Evolutionary conservation across 1,140 invertebrate genomes (phyloP), one percentile per base, ranked within the genome.

Genomic region (Drosophila pandora): DNA sequence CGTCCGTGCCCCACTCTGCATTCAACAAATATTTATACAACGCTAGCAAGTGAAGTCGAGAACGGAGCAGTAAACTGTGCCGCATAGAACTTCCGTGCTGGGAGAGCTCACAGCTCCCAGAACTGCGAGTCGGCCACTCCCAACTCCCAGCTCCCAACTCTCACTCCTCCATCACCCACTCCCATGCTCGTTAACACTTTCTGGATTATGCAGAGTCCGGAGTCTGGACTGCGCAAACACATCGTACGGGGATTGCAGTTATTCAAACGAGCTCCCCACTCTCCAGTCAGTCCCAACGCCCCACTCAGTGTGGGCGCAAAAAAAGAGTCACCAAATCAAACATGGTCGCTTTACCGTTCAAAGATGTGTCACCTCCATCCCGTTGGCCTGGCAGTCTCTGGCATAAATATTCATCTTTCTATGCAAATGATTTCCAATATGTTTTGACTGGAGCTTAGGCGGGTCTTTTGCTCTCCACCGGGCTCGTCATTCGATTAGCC

Each of bases 1-100:
- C 13, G 3, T 62, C 43, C 28, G 21, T 37, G 10, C 3, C 9
- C 9, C 48, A n/a, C 3, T 39, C 39, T 21, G 62, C 48, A 53
- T 54, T 43, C 49, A 30, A 76, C 80, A 83, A 84, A 83, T 83
- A 79, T 83, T 83, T 83, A 79, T 60, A 79, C 71, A 78, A 71
- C 45, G 17, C 59, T 54, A 49, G 41, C 78, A 57, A 75, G 41
- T 59, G 50, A 61, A 60, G 71, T 37, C 48, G 73, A 55, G 41
- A 21, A 34, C 43, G 30, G 57, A 13, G 34, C 50, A 81, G 47
- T 60, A 83, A 82, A 82, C 79, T 82, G 79, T 83, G 79, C 79
- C 80, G 41, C 41, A 17, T 17, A 13, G 13, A 83, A 84, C 79
- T 83, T 83, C 79, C 79, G 75, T 71, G 57, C 70, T 62, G 60